These are phyloP conservation scores for Nebria salina DNA, from an alignment of 2,888 invertebrate species.

Conservation along the genomic window DNA sequence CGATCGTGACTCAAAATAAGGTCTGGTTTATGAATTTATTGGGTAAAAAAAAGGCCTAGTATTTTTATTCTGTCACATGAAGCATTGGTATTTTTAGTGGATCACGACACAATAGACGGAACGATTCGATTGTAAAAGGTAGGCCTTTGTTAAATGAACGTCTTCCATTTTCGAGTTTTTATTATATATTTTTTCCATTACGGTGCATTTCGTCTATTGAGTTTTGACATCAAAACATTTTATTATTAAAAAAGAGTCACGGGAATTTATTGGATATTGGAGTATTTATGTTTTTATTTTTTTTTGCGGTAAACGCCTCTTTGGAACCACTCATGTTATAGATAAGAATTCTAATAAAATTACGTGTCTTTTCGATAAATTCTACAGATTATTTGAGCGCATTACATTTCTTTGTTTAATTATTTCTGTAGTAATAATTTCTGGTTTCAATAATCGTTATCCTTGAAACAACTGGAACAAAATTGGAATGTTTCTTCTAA, in stretches of 20 bases:
- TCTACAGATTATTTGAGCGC: too few relatives aligned
- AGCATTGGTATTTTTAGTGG: conserved; percentile 17
- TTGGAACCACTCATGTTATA: background rate
- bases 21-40: conserved; percentile 34
- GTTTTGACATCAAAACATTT: conserved; percentile 8
- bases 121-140: conserved; percentile 30
- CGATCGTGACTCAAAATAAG: conserved; percentile 13
- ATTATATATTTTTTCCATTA: conserved; percentile 3
- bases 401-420: background rate
- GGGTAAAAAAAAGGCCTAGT: conserved; percentile 27
- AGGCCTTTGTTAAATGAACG: conserved; percentile 19
- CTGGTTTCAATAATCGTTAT: background rate
- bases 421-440: background rate
- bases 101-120: conserved; percentile 16
- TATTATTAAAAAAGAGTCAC: background rate
- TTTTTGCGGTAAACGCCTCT: background rate
- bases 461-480: background rate
- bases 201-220: conserved; percentile 3
- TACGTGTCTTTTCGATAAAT: background rate
- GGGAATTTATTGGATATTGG: background rate
- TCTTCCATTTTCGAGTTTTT: conserved; percentile 9
- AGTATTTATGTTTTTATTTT: background rate
- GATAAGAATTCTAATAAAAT: background rate
- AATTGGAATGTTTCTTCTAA: background rate
- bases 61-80: conserved; percentile 26